Conservation (phyloP, 2,113 vertebrate genomes). For the Struthio camelus region DNA sequence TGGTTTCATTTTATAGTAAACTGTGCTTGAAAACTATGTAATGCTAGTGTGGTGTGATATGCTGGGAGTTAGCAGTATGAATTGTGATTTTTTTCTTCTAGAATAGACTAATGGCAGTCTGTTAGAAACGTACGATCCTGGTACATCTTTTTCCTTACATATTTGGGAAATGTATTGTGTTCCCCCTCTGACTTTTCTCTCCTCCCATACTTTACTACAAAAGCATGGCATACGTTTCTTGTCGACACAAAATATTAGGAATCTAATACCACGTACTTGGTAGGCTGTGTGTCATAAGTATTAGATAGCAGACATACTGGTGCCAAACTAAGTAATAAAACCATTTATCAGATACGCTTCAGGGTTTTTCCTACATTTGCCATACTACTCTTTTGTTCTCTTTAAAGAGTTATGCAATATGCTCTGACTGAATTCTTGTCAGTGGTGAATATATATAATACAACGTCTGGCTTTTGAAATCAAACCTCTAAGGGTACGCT, state of each 20-base stretch:
- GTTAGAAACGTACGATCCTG: not conserved
- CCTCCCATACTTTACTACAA: constrained; percentile 45
- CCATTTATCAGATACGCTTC: constrained; percentile 57
- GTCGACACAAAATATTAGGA: constrained; percentile 41
- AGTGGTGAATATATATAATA: constrained; percentile 32
- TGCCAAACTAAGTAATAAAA: constrained; percentile 63
- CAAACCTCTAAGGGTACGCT: not conserved
- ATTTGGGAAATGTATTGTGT: not conserved
- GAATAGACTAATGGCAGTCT: not conserved
- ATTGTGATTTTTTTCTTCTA: not conserved
- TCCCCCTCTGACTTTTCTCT: constrained; percentile 10
- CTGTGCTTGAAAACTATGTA: not conserved
- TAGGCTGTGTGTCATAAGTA: constrained; percentile 1
- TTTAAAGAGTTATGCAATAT: constrained; percentile 55
- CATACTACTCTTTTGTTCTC: constrained; percentile 12
- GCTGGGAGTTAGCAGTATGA: not conserved
- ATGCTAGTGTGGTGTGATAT: not conserved
- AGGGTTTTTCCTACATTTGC: constrained; percentile 41
- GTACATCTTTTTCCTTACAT: not conserved
- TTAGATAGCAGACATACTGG: constrained; percentile 66
- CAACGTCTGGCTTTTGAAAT: constrained; percentile 46
- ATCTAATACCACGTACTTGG: constrained; percentile 5
- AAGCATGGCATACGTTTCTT: constrained; percentile 48
- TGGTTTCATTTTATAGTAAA: not conserved
- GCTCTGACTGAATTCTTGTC: constrained; percentile 41